A percentile compares a stretch with the other conserved stretches of the same genome.
phyloP scores from a whole-genome alignment of 2,888 invertebrate genomes.

The Danaus chrysippus region DNA sequence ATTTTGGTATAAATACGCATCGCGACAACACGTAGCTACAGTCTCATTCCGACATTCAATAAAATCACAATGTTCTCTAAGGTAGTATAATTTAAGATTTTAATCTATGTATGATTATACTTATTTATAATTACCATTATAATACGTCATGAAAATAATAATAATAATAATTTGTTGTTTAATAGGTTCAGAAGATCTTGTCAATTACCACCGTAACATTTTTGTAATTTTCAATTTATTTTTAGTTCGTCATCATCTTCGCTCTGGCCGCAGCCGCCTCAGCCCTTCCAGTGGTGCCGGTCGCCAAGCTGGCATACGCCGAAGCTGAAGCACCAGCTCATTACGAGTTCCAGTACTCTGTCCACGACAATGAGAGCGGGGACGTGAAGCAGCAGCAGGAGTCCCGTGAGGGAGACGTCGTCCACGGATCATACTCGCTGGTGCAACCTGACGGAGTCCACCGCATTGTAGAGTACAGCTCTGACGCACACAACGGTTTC shows the following conservation, averaged over 20 bases:
- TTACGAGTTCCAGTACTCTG: conserved; percentile 66
- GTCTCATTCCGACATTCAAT: conserved; percentile 11
- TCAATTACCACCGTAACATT: too few species aligned
- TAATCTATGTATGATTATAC: too few species aligned
- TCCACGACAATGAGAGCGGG: conserved; percentile 46
- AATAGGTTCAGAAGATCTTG: too few species aligned
- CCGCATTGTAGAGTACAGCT: conserved; percentile 67
- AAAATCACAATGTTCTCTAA: conserved; percentile 10
- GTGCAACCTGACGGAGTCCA: conserved; percentile 66
- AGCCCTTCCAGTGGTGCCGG: conserved; percentile 41
- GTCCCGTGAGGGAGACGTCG: conserved; percentile 59
- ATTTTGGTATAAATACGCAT: conserved; percentile 6
- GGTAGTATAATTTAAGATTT: conserved; percentile 1
- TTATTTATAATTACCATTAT: not conserved
- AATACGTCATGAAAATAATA: not conserved
- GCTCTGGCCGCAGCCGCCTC: conserved; percentile 36
- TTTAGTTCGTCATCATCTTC: conserved; percentile 41
- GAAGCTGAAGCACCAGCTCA: conserved; percentile 58
- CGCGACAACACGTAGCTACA: not conserved
- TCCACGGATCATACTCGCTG: conserved; percentile 68
- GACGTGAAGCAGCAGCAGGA: conserved; percentile 71
- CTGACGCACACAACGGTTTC: conserved; percentile 64
- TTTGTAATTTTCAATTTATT: too few species aligned
- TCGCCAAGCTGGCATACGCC: conserved; percentile 51
- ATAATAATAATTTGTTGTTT: too few species aligned